These are phyloP conservation scores for Ichneumon xanthorius DNA, from an alignment of 2,888 invertebrate species.

Conservation along the genomic window DNA sequence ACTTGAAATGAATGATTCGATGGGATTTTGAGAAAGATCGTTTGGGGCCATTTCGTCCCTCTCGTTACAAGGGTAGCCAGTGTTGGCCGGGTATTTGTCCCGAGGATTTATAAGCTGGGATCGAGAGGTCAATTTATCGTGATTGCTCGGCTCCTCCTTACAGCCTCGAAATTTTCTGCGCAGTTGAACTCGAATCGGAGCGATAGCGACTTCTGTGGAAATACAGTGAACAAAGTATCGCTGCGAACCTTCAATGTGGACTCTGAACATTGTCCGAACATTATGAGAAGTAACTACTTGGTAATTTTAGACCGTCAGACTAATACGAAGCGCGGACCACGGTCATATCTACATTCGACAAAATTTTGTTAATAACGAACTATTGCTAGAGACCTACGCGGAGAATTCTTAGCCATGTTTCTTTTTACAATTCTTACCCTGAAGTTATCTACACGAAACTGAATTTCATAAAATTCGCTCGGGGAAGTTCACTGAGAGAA, in stretches of 20 bases:
- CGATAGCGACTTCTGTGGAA: neutral
- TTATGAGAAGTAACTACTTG: neutral
- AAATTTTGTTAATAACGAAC: too few relatives aligned
- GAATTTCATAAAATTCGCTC: too few relatives aligned
- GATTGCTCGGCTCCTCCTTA: neutral
- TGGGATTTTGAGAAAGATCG: neutral
- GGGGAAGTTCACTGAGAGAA: too few relatives aligned
- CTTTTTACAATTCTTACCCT: too few relatives aligned
- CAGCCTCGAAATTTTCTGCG: neutral
- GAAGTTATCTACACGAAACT: too few relatives aligned
- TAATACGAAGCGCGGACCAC: too few relatives aligned
- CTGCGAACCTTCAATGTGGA: neutral
- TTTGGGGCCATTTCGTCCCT: neutral
- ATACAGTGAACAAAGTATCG: constrained; percentile 1
- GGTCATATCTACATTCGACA: too few relatives aligned
- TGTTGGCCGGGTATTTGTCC: neutral
- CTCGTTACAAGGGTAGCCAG: neutral
- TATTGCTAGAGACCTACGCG: neutral
- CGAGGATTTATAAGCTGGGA: neutral
- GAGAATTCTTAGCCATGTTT: neutral
- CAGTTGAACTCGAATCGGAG: neutral
- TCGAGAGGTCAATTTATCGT: constrained; percentile 6
- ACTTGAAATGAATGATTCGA: neutral
- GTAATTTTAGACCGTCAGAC: too few relatives aligned
- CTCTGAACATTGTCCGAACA: neutral